Conservation (phyloP, 2,888 invertebrate genomes). For the Polia nebulosa region DNA sequence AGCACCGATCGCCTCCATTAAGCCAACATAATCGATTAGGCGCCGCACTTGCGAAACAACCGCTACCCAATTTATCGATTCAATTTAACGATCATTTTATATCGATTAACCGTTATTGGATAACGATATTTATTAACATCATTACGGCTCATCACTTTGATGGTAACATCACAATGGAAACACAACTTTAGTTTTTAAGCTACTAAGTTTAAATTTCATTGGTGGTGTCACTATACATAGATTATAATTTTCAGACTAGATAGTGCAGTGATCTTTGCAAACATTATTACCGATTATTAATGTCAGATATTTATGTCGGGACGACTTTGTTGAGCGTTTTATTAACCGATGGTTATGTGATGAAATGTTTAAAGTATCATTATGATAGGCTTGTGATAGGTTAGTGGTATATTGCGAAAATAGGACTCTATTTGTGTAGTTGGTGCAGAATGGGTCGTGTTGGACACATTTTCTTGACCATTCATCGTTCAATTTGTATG, state of each 20-base stretch:
- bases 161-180: background rate
- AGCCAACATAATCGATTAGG: conserved; percentile 59
- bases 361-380: conserved; percentile 47
- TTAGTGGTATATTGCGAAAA: conserved; percentile 40
- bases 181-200: background rate
- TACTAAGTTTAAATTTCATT: conserved; percentile 11
- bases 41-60: conserved; percentile 64
- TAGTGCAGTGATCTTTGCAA: conserved; percentile 41
- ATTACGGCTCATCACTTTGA: conserved; percentile 58
- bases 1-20: conserved; percentile 42
- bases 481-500: conserved; percentile 13
- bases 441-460: background rate
- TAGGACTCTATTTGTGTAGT: conserved; percentile 26
- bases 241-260: conserved; percentile 30
- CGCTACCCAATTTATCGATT: conserved; percentile 66
- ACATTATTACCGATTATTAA: conserved; percentile 49
- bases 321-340: conserved; percentile 49
- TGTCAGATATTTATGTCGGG: conserved; percentile 49
- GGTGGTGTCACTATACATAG: conserved; percentile 1
- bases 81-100: conserved; percentile 69
- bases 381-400: conserved; percentile 44
- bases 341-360: conserved; percentile 37
- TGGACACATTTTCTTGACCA: conserved; percentile 9
- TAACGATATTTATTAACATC: conserved; percentile 62
- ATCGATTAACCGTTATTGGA: conserved; percentile 65